Conservation (phyloP, 2,113 vertebrate species). For the Pantherophis guttatus region DNA sequence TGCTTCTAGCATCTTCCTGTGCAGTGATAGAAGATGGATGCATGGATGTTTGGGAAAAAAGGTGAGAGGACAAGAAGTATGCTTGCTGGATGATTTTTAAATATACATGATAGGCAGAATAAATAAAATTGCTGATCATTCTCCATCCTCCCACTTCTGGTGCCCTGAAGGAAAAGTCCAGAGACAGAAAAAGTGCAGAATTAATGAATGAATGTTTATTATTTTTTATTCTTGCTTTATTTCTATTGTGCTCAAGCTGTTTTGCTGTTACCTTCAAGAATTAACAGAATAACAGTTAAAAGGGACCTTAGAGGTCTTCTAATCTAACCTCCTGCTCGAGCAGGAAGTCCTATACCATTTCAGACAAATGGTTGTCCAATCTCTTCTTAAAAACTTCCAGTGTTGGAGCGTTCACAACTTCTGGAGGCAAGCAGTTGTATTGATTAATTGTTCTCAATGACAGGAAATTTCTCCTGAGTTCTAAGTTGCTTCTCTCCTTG, state of each 20-base stretch:
- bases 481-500: too few relatives aligned
- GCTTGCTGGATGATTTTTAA: neutral
- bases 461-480: too few relatives aligned
- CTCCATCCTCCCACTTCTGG: neutral
- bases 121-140: neutral
- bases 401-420: too few relatives aligned
- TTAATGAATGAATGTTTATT: neutral
- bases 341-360: too few relatives aligned
- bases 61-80: neutral
- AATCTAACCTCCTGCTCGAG: too few relatives aligned
- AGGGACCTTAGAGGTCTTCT: too few relatives aligned
- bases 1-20: neutral
- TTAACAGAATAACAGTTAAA: too few relatives aligned
- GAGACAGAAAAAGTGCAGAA: neutral
- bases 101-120: neutral
- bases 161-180: neutral
- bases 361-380: too few relatives aligned
- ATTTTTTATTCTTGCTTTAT: neutral
- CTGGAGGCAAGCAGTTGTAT: too few relatives aligned
- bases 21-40: neutral
- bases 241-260: neutral
- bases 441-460: too few relatives aligned
- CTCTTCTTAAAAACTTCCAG: too few relatives aligned
- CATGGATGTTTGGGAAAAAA: neutral
- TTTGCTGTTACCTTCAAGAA: neutral